Conservation (phyloP, 2,113 vertebrate genomes). For the Natator depressus region DNA sequence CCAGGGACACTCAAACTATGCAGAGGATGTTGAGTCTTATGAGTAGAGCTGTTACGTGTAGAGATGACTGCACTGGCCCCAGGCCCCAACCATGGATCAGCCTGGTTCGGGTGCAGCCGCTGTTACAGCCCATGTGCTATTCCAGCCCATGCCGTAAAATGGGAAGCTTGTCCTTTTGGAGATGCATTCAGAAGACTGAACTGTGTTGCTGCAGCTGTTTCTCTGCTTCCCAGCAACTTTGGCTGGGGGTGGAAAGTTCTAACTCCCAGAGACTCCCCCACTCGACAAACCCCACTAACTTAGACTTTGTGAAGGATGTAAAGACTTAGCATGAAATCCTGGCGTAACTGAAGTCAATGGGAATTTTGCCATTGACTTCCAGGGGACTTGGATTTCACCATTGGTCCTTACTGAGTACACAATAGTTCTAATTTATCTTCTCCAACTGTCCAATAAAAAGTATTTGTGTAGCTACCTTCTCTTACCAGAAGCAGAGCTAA, state of each 20-base stretch:
- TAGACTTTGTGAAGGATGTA: not conserved
- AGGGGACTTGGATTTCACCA: not conserved
- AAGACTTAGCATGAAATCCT: not conserved
- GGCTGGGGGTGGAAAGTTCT: not conserved
- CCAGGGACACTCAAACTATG: fast-evolving
- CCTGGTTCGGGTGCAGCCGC: not conserved
- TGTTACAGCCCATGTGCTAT: not conserved
- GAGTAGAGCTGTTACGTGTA: fast-evolving
- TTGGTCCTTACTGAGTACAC: not conserved
- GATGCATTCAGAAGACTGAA: too few relatives aligned
- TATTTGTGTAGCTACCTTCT: slow-evolving; percentile 14
- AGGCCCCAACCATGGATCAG: not conserved
- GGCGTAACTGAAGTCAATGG: not conserved
- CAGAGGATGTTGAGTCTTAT: fast-evolving
- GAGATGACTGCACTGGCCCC: not conserved
- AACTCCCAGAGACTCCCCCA: not conserved
- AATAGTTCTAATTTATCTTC: slow-evolving; percentile 6
- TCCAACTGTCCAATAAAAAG: slow-evolving; percentile 13
- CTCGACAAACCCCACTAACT: not conserved
- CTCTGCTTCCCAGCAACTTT: not conserved
- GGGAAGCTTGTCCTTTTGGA: too few relatives aligned
- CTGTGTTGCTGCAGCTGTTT: not conserved
- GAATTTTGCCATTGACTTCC: not conserved
- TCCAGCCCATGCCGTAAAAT: fast-evolving
- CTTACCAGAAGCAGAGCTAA: not conserved